Conservation (phyloP, 2,797 vertebrate species). For the Mormyrus proboscirostris region DNA sequence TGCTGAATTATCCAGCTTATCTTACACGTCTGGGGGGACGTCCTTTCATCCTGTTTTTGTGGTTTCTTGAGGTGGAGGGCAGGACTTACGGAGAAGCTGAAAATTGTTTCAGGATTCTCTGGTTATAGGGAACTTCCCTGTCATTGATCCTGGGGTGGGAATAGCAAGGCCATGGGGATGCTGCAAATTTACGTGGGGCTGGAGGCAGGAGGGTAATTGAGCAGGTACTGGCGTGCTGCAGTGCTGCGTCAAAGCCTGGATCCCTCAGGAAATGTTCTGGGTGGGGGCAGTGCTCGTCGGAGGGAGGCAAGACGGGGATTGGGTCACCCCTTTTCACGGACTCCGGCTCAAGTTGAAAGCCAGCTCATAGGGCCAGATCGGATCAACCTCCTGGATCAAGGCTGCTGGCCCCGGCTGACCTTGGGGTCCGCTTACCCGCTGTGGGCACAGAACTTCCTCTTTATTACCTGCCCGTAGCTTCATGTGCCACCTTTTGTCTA, state of each 20-base stretch:
- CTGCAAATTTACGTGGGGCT: background rate
- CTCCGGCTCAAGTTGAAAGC: slow-evolving; percentile 21
- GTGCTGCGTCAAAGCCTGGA: background rate
- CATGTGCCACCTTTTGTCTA: slow-evolving; percentile 8
- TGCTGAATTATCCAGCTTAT: slow-evolving; percentile 9
- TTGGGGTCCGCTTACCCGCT: background rate
- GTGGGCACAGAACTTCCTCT: background rate
- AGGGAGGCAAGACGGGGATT: background rate
- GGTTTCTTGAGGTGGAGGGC: background rate
- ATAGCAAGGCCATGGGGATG: background rate
- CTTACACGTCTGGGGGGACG: background rate
- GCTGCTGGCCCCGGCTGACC: background rate
- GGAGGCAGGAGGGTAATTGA: background rate
- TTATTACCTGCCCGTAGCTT: background rate
- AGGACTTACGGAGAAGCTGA: background rate
- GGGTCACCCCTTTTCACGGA: slow-evolving; percentile 14
- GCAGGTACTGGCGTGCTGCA: background rate
- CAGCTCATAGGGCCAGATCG: slow-evolving; percentile 20
- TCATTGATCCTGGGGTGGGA: slow-evolving; percentile 3
- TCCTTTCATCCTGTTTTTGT: slow-evolving; percentile 5
- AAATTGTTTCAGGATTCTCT: slow-evolving; percentile 2
- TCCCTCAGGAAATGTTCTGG: slow-evolving; percentile 4
- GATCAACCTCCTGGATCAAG: slow-evolving; percentile 7
- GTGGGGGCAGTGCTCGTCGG: background rate
- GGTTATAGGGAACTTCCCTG: slow-evolving; percentile 6